Base-by-base conservation (phyloP, 2,113 vertebrate genomes). In the Calonectris borealis region DNA sequence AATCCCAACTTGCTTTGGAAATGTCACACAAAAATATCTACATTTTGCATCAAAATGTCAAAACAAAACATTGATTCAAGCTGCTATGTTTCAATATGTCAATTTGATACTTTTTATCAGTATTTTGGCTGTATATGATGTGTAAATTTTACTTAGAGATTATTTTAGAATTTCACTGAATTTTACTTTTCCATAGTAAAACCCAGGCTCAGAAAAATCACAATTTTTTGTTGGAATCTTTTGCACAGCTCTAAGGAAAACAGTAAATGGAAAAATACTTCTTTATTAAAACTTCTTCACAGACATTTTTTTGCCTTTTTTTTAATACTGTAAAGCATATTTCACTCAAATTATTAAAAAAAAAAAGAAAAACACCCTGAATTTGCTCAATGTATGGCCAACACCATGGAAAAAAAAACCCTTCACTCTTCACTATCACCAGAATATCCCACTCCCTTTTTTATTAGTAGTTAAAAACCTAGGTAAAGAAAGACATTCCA, bases 31-130 rank as follows among this genome's bases (percentile, higher is more conserved):
- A 90, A 96, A 97, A 93, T 92, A 94, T 88, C 92, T 86, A 62
- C 71, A 80, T 96, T 96, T 94, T 93, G 60, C 86, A 86, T 94
- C 60, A 95, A 96, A 96, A 92, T 96, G 96, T 97, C 96, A 97
- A 96, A 97, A 96, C 93, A 97, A 96, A 95, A 86, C 68, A 92
- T 86, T 90, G 90, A 96, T 96, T 95, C 96, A 96, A 91, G 88
- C 88, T 88, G 86, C 70, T 95, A 78, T 75, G 60, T 83, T 94
- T 96, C 96, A 93, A 95, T 95, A 92, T 93, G 94, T 88, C 94
- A 93, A 0, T 83, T 93, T 96, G 38, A 25, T 69, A 73, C n/a
- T 90, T 91, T 93, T 91, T 62, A 89, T 94, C 82, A 79, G 55
- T 70, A 90, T 95, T 95, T 95, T 19, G 18, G 51, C 71, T 95